A percentile compares a stretch with the other conserved stretches of the same genome.
These are phyloP conservation scores for Saxidomus purpurata DNA, from an alignment of 1,140 invertebrate species.

Conservation along the genomic window DNA sequence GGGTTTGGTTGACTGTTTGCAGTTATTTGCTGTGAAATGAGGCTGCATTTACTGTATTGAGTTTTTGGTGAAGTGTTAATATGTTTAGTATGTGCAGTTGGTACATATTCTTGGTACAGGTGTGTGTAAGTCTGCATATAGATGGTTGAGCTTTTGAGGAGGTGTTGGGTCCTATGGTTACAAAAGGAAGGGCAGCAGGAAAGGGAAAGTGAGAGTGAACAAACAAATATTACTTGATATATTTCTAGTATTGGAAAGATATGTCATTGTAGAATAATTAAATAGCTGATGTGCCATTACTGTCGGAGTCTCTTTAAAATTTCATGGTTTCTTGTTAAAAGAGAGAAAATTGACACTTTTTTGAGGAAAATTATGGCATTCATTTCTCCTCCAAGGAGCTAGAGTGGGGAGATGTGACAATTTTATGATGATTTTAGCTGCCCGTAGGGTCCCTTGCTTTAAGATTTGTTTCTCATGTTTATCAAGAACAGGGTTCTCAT, in stretches of 20 bases:
- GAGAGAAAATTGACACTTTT: conserved; percentile 6
- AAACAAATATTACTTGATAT: too few relatives aligned
- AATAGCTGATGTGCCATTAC: background rate
- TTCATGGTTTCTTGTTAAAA: conserved; percentile 25
- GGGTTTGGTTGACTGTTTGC: too few relatives aligned
- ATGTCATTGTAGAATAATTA: background rate
- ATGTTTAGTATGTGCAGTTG: too few relatives aligned
- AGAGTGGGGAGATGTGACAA: conserved; percentile 28
- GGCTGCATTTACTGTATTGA: too few relatives aligned
- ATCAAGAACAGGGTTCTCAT: conserved; percentile 12
- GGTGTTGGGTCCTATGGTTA: too few relatives aligned
- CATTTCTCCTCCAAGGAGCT: background rate
- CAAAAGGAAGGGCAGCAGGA: too few relatives aligned
- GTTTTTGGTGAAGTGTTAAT: too few relatives aligned
- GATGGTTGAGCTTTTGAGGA: too few relatives aligned
- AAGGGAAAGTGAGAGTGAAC: too few relatives aligned
- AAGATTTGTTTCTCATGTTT: conserved; percentile 64
- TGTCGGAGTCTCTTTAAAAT: conserved; percentile 18
- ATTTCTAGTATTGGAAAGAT: background rate
- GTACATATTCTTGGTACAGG: too few relatives aligned
- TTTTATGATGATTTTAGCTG: conserved; percentile 58
- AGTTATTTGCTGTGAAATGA: too few relatives aligned
- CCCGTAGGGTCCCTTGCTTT: background rate
- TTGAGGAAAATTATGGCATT: background rate
- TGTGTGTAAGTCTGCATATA: too few relatives aligned